phyloP scores from a whole-genome alignment of 1,140 invertebrate genomes.

The Argopecten irradians region DNA sequence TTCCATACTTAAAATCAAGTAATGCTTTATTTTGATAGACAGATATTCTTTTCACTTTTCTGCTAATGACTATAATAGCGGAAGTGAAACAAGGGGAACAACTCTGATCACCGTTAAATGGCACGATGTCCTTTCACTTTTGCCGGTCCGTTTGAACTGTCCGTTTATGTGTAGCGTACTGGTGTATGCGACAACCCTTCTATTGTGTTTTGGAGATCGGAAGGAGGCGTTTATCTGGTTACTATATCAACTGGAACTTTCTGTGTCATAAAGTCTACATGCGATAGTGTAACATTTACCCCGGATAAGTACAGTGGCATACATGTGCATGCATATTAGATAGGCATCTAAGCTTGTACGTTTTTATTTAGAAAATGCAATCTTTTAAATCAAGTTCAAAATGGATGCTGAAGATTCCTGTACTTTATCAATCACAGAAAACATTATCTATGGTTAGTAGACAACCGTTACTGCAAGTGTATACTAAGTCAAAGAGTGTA shows the following conservation, averaged over 20 bases:
- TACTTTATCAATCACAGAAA: neutral
- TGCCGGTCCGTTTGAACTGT: neutral
- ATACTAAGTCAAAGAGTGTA: neutral
- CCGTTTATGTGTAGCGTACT: too few species aligned
- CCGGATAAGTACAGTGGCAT: too few species aligned
- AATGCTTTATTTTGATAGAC: too few species aligned
- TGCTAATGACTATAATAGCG: neutral
- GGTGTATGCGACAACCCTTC: too few species aligned
- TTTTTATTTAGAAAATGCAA: too few species aligned
- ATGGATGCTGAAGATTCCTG: neutral
- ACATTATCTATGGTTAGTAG: neutral
- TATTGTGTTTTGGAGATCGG: neutral
- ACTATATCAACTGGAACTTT: too few species aligned
- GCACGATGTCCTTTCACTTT: slow-evolving; percentile 21
- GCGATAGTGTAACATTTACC: too few species aligned
- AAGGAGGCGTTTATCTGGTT: too few species aligned
- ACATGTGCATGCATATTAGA: too few species aligned
- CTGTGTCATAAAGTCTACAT: neutral
- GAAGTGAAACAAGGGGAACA: neutral
- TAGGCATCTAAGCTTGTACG: too few species aligned
- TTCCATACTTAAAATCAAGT: neutral
- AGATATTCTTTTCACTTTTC: too few species aligned
- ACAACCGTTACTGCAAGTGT: neutral
- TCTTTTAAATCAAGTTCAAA: neutral
- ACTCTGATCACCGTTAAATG: neutral